Evolutionary conservation across 2,113 vertebrate genomes (phyloP).

Genomic region (Catharus minimus): DNA sequence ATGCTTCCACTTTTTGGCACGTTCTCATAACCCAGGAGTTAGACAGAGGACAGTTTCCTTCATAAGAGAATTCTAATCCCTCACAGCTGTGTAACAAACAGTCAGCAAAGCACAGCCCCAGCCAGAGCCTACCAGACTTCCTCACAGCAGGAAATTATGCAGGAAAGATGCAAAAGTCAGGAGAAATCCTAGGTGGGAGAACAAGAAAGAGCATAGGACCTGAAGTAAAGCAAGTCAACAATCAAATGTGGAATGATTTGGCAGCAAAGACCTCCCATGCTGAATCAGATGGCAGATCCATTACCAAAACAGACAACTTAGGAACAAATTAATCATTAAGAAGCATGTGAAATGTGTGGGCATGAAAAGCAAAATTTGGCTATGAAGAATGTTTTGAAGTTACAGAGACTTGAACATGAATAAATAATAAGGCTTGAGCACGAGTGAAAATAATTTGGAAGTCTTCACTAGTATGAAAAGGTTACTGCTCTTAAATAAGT

Average conservation of each 20-base stretch:
- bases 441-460: not conserved
- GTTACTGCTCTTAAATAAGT: not conserved
- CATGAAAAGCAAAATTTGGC: not conserved
- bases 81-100: not conserved
- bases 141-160: not conserved
- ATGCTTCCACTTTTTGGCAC: not conserved
- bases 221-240: not conserved
- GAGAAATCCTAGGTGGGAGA: not conserved
- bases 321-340: conserved; percentile 8
- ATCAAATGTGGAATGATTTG: not conserved
- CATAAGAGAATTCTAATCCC: not conserved
- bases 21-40: not conserved
- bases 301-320: not conserved
- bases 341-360: not conserved
- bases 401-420: not conserved
- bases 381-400: not conserved
- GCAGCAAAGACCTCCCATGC: not conserved
- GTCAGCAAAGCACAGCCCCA: not conserved
- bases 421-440: not conserved
- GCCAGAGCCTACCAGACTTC: not conserved
- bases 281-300: not conserved
- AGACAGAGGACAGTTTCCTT: not conserved
- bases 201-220: not conserved
- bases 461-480: not conserved
- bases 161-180: not conserved